These are phyloP conservation scores for Charadrius vociferus DNA, from an alignment of 2,113 vertebrate genomes.

Conservation along the genomic window DNA sequence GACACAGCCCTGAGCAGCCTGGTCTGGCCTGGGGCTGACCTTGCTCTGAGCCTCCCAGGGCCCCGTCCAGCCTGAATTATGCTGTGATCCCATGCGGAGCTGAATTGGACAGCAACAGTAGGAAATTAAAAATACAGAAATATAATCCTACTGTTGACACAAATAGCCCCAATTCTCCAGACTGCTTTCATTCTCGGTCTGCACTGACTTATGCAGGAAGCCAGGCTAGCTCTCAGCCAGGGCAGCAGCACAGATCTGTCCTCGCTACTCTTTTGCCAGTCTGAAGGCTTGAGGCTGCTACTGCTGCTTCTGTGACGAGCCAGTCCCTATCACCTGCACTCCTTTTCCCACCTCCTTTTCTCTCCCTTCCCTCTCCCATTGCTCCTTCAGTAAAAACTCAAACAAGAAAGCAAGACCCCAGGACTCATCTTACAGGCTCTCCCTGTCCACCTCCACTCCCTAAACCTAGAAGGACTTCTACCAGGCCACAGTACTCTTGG, in stretches of 20 bases:
- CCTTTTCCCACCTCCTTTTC: neutral
- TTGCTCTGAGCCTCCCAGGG: neutral
- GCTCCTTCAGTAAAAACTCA: neutral
- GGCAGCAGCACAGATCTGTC: neutral
- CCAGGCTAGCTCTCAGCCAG: neutral
- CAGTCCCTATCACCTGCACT: neutral
- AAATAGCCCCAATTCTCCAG: neutral
- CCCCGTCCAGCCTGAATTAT: neutral
- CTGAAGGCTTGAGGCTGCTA: neutral
- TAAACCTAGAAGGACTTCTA: neutral
- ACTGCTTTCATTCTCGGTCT: neutral
- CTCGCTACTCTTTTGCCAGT: neutral
- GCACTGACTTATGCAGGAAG: neutral
- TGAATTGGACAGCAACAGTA: neutral
- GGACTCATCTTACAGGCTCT: neutral
- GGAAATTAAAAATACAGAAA: conserved; percentile 62
- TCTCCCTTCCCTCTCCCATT: neutral
- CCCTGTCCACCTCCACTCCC: neutral
- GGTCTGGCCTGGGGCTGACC: neutral
- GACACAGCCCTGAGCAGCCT: neutral
- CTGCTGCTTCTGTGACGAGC: neutral
- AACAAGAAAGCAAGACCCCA: neutral
- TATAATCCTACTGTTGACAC: conserved; percentile 49
- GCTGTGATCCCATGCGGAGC: neutral
- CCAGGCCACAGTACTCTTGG: neutral